Evolutionary conservation across 2,888 invertebrate genomes (phyloP).

Genomic region (Tinea pellionella): DNA sequence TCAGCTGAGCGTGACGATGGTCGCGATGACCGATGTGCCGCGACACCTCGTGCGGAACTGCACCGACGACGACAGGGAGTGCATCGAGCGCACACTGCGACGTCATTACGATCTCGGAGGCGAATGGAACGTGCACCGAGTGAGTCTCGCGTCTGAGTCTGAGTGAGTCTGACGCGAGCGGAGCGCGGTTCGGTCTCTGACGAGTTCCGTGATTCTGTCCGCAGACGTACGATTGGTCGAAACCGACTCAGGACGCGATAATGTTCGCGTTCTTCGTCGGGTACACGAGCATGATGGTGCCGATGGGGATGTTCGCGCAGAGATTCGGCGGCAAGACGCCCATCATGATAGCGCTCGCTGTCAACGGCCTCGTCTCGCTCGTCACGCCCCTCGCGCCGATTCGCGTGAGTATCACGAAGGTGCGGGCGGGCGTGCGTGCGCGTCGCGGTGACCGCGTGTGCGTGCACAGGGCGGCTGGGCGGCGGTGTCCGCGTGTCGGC

Average conservation of each 20-base stretch:
- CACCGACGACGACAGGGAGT: not conserved
- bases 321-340: slow-evolving; percentile 72
- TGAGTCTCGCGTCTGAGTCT: slow-evolving; percentile 22
- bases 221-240: slow-evolving; percentile 44
- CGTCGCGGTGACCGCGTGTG: not conserved
- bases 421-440: not conserved
- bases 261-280: slow-evolving; percentile 67
- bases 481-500: slow-evolving; percentile 60
- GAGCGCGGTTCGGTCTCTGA: not conserved
- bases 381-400: slow-evolving; percentile 41
- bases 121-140: slow-evolving; percentile 33
- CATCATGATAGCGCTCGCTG: slow-evolving; percentile 43
- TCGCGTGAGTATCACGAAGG: slow-evolving; percentile 28
- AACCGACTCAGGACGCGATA: slow-evolving; percentile 43
- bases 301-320: slow-evolving; percentile 71
- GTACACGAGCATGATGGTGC: slow-evolving; percentile 61
- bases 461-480: slow-evolving; percentile 44
- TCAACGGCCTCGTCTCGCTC: slow-evolving; percentile 37
- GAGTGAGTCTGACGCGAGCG: too few relatives aligned
- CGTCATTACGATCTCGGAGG: slow-evolving; percentile 15
- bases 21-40: slow-evolving; percentile 36
- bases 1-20: slow-evolving; percentile 41
- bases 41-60: not conserved
- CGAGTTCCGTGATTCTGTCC: not conserved
- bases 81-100: not conserved